phyloP scores from a whole-genome alignment of 2,888 invertebrate genomes.

The Prosopocoilus inquinatus region DNA sequence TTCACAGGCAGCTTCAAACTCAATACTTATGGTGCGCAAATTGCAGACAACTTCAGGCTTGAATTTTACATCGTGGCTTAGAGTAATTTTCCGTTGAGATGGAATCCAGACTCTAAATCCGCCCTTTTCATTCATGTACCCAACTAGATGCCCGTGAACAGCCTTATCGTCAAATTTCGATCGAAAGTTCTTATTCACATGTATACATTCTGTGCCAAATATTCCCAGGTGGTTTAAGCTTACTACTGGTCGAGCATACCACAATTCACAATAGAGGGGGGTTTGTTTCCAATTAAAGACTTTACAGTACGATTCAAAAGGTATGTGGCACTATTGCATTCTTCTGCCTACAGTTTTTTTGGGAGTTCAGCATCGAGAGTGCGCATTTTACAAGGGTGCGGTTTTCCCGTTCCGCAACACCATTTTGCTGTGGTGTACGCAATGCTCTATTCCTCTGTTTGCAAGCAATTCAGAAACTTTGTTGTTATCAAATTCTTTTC shows the following conservation, averaged over 20 bases:
- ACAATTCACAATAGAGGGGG: constrained; percentile 30
- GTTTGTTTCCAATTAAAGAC: constrained; percentile 8
- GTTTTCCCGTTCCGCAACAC: constrained; percentile 36
- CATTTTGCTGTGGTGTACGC: constrained; percentile 37
- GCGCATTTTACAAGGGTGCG: constrained; percentile 40
- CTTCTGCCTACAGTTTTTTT: no score
- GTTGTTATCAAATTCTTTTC: constrained; percentile 2
- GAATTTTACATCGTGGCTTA: no score
- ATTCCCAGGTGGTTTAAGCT: constrained; percentile 9
- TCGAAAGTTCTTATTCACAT: constrained; percentile 8
- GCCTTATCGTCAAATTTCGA: constrained; percentile 12
- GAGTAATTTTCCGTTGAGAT: no score
- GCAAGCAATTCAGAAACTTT: constrained; percentile 21
- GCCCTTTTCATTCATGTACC: constrained; percentile 6
- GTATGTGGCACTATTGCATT: no score
- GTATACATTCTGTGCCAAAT: constrained; percentile 17
- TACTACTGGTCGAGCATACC: constrained; percentile 9
- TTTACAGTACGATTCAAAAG: constrained; percentile 34
- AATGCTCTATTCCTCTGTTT: constrained; percentile 32
- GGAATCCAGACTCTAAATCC: constrained; percentile 28
- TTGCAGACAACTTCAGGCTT: no score
- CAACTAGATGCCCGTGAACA: constrained; percentile 9
- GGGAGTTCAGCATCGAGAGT: constrained; percentile 32
- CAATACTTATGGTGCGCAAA: no score
- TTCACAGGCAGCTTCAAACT: no score